Evolutionary conservation across 2,888 invertebrate genomes (phyloP).

Genomic region (Lasioglossum oenotherae): DNA sequence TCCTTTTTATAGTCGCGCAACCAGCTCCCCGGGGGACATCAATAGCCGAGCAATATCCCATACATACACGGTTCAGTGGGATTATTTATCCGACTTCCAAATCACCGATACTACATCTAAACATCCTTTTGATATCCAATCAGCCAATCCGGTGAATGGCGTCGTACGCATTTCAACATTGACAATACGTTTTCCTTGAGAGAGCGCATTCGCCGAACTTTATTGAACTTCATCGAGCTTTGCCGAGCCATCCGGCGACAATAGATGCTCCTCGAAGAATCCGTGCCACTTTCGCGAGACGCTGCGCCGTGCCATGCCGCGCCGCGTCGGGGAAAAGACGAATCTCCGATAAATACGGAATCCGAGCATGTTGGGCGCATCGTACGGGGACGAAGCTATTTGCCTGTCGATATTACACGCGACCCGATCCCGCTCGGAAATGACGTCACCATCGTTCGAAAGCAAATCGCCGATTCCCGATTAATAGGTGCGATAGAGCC

Average conservation of each 20-base stretch:
- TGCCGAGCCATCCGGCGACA: slow-evolving; percentile 61
- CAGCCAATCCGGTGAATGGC: slow-evolving; percentile 45
- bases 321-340: slow-evolving; percentile 32
- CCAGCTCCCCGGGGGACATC: neutral
- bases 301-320: slow-evolving; percentile 7
- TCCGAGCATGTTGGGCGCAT: neutral
- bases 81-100: slow-evolving; percentile 3
- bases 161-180: slow-evolving; percentile 62
- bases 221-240: slow-evolving; percentile 62
- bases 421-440: slow-evolving; percentile 31
- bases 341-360: slow-evolving; percentile 42
- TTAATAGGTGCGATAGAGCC: slow-evolving; percentile 50
- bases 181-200: slow-evolving; percentile 67
- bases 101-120: neutral
- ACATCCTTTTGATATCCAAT: slow-evolving; percentile 26
- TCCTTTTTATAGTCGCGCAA: neutral
- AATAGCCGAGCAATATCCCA: neutral
- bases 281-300: slow-evolving; percentile 37
- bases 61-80: neutral
- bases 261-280: slow-evolving; percentile 54
- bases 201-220: slow-evolving; percentile 71
- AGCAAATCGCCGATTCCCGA: slow-evolving; percentile 37
- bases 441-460: slow-evolving; percentile 31
- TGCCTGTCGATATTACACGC: slow-evolving; percentile 48
- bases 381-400: slow-evolving; percentile 34